A percentile compares a stretch with the other conserved stretches of the same genome.
These are phyloP conservation scores for Mustela nigripes DNA, from an alignment of 2,113 vertebrate species.

Conservation along the genomic window DNA sequence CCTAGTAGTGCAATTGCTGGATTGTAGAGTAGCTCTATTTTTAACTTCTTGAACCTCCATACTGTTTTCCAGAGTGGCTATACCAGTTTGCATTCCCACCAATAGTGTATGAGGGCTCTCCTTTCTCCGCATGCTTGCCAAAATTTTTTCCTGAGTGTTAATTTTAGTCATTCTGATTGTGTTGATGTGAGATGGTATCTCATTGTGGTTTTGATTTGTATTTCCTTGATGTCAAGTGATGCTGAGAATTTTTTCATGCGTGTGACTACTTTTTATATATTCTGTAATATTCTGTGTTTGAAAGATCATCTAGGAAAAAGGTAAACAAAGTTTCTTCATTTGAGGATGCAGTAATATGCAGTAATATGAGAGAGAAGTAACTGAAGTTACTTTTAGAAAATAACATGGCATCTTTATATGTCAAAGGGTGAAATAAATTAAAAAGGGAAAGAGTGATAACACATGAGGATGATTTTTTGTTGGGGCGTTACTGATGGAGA, in stretches of 20 bases:
- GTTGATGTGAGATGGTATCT: not conserved
- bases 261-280: constrained; percentile 2
- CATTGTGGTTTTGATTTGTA: not conserved
- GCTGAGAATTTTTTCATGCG: not conserved
- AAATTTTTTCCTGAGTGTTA: too few species aligned
- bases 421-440: constrained; percentile 23
- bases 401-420: constrained; percentile 19
- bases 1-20: too few species aligned
- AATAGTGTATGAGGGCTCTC: too few species aligned
- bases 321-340: not conserved
- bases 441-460: not conserved
- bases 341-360: constrained; percentile 21
- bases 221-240: not conserved
- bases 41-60: too few species aligned
- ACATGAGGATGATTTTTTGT: not conserved
- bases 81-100: too few species aligned
- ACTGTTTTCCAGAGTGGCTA: too few species aligned
- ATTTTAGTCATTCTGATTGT: too few species aligned
- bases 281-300: constrained; percentile 9
- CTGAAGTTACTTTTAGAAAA: not conserved
- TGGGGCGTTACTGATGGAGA: not conserved
- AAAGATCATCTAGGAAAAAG: constrained; percentile 14
- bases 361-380: constrained; percentile 4
- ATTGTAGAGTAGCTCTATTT: too few species aligned
- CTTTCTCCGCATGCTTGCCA: too few species aligned